Percentiles rank a stretch among this genome's conserved stretches.
These are phyloP conservation scores for Cephus rjabovi DNA, from an alignment of 2,888 invertebrate genomes.

Conservation along the genomic window DNA sequence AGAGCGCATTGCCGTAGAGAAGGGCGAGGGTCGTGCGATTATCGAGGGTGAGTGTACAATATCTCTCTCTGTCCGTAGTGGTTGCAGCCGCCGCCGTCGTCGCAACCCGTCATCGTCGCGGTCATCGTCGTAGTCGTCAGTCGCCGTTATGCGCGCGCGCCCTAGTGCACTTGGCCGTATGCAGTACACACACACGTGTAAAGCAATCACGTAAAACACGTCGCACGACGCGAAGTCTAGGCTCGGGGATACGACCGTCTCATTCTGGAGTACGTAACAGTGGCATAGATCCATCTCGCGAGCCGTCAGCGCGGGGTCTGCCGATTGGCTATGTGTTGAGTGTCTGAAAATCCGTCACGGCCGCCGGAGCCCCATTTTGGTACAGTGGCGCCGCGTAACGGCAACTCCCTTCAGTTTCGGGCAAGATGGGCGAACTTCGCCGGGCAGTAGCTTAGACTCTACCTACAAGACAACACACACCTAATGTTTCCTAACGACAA, in stretches of 20 bases:
- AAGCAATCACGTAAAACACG: not conserved
- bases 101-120: not conserved
- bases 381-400: constrained; percentile 48
- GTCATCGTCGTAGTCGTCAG: not conserved
- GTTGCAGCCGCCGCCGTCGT: not conserved
- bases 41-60: constrained; percentile 40
- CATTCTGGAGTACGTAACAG: no score
- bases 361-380: constrained; percentile 35
- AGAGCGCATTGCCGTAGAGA: constrained; percentile 27
- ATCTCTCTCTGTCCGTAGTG: constrained; percentile 14
- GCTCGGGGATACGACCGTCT: no score
- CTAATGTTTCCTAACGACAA: constrained; percentile 52
- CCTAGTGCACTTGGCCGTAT: not conserved
- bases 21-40: constrained; percentile 29
- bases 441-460: constrained; percentile 66
- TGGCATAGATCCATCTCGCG: no score
- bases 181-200: not conserved
- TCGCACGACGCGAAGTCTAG: not conserved
- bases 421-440: constrained; percentile 64
- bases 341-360: constrained; percentile 53
- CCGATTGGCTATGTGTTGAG: constrained; percentile 25
- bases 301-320: constrained; percentile 9
- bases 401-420: constrained; percentile 53
- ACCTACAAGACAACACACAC: constrained; percentile 60
- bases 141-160: not conserved